These are phyloP conservation scores for Amiota communis DNA, from an alignment of 2,888 invertebrate species.

Conservation along the genomic window DNA sequence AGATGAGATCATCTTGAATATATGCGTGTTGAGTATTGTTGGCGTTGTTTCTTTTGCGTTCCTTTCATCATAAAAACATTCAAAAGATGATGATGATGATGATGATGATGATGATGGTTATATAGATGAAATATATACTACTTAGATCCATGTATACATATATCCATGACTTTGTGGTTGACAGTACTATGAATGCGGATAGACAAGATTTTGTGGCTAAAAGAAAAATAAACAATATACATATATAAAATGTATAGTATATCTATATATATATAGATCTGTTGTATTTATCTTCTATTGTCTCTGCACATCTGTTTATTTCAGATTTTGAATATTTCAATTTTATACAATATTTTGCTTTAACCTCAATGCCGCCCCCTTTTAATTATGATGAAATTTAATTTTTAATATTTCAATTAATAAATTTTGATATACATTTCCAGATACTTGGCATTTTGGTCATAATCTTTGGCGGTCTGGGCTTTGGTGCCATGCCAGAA, in stretches of 20 bases:
- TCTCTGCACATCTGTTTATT: background rate
- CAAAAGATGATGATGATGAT: too few species aligned
- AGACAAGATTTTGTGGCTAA: background rate
- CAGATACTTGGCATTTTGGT: conserved; percentile 64
- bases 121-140: background rate
- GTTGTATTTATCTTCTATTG: background rate
- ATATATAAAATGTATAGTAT: background rate
- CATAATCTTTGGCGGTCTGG: conserved; percentile 59
- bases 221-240: background rate
- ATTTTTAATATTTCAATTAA: background rate
- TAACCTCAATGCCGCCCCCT: background rate
- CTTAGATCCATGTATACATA: conserved; percentile 8
- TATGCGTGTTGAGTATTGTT: conserved; percentile 54
- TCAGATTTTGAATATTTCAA: too few species aligned
- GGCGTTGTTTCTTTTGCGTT: too few species aligned
- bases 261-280: background rate
- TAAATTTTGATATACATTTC: background rate
- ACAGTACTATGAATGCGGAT: conserved; percentile 35
- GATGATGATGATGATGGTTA: too few species aligned
- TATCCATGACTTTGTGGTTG: conserved; percentile 5
- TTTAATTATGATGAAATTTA: background rate
- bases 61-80: too few species aligned
- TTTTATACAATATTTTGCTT: too few species aligned
- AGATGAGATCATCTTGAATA: conserved; percentile 65
- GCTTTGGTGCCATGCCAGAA: conserved; percentile 67